Percentiles rank a stretch among this genome's conserved stretches.
Conservation (phyloP, 2,888 invertebrate species). For the Caenorhabditis wallacei region DNA sequence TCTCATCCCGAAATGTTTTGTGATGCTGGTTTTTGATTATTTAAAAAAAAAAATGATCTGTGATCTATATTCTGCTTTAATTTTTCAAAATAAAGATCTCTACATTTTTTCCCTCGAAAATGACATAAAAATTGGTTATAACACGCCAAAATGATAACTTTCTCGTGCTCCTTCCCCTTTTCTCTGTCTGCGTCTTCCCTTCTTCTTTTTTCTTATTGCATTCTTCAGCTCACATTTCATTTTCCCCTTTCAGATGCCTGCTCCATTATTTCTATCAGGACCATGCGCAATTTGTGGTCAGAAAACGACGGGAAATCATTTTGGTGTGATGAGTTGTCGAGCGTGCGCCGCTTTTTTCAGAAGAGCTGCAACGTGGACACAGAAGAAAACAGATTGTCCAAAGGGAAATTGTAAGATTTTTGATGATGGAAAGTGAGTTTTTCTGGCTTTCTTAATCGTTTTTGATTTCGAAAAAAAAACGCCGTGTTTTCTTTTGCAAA, state of each 20-base stretch:
- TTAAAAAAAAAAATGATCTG: too few relatives aligned
- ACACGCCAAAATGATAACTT: background rate
- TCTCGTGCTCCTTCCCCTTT: background rate
- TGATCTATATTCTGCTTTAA: background rate
- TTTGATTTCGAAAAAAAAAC: too few relatives aligned
- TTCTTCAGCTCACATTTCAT: background rate
- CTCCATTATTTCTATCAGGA: conserved; percentile 31
- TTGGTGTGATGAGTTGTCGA: conserved; percentile 37
- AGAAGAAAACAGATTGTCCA: background rate
- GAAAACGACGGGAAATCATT: conserved; percentile 28
- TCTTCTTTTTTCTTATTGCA: background rate
- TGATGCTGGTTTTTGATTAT: conserved; percentile 25
- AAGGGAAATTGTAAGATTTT: conserved; percentile 20
- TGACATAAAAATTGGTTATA: background rate
- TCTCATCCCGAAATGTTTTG: conserved; percentile 57
- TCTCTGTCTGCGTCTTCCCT: background rate
- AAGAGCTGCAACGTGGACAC: background rate
- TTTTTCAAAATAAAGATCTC: conserved; percentile 13
- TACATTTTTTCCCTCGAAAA: background rate
- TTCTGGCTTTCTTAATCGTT: background rate
- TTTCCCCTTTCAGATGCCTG: conserved; percentile 14
- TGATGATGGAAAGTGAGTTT: conserved; percentile 29
- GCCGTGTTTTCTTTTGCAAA: too few relatives aligned
- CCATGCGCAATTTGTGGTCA: conserved; percentile 29
- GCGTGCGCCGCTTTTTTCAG: conserved; percentile 36